These are phyloP conservation scores for Hyperopisus bebe DNA, from an alignment of 2,113 vertebrate genomes.

Conservation along the genomic window DNA sequence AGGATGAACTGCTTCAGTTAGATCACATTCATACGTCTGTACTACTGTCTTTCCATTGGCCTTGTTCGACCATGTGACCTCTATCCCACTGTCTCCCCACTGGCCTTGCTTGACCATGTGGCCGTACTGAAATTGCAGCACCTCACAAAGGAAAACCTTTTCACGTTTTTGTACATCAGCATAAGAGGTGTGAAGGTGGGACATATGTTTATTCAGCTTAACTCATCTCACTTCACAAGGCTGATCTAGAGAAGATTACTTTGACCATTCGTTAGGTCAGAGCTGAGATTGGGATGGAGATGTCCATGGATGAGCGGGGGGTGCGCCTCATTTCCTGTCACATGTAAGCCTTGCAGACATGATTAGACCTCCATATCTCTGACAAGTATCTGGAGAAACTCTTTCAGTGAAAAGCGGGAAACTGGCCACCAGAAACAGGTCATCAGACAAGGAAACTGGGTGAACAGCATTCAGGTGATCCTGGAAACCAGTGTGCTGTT, in stretches of 20 bases:
- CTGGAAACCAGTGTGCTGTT: background rate
- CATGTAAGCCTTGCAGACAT: background rate
- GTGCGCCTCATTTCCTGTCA: background rate
- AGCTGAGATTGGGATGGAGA: background rate
- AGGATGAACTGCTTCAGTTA: background rate
- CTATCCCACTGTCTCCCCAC: background rate
- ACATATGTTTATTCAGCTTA: background rate
- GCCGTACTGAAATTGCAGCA: background rate
- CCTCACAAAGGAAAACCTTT: background rate
- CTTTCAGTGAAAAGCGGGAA: background rate
- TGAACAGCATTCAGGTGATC: background rate
- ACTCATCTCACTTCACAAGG: background rate
- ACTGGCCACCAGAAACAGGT: background rate
- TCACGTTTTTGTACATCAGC: background rate
- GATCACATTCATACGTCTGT: background rate
- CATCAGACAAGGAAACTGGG: background rate
- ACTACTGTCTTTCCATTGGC: background rate
- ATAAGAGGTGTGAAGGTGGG: background rate
- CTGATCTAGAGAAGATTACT: background rate
- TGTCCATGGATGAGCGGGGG: background rate
- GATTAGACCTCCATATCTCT: background rate
- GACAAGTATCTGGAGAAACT: background rate
- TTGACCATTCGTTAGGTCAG: background rate
- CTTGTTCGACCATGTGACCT: background rate
- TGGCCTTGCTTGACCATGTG: background rate